Conservation (phyloP, 2,888 invertebrate genomes). For the Yponomeuta sedellus region DNA sequence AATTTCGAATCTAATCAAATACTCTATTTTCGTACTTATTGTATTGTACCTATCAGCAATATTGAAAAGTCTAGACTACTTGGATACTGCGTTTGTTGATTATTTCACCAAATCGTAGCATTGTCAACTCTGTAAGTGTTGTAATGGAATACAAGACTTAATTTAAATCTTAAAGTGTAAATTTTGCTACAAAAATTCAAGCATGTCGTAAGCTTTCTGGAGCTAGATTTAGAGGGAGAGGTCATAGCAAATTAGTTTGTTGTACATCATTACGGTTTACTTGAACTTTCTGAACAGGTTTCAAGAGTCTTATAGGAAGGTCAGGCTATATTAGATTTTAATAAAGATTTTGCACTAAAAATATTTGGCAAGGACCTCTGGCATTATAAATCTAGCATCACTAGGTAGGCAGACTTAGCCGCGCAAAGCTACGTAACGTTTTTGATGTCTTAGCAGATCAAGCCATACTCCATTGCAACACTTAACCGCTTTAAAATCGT, state of each 20-base stretch:
- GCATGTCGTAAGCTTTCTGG: slow-evolving; percentile 29
- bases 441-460: slow-evolving; percentile 50
- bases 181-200: slow-evolving; percentile 6
- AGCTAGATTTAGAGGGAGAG: not conserved
- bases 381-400: slow-evolving; percentile 22
- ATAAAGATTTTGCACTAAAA: not conserved
- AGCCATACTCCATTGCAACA: slow-evolving; percentile 76
- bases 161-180: slow-evolving; percentile 19
- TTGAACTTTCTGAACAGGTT: too few species aligned
- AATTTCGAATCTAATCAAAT: not conserved
- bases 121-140: slow-evolving; percentile 41
- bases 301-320: too few species aligned
- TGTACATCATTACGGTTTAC: too few species aligned
- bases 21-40: not conserved
- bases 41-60: not conserved
- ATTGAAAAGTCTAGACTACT: slow-evolving; percentile 25
- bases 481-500: slow-evolving; percentile 49
- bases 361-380: not conserved
- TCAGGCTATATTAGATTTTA: too few species aligned
- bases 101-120: slow-evolving; percentile 22
- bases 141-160: slow-evolving; percentile 68
- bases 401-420: slow-evolving; percentile 51
- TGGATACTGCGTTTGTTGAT: slow-evolving; percentile 9
- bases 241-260: not conserved
- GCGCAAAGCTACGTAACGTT: slow-evolving; percentile 47